Evolutionary conservation across 1,140 invertebrate genomes (phyloP), one percentile per base, ranked within the genome.

Genomic region (Pogonognathellus flavescens): DNA sequence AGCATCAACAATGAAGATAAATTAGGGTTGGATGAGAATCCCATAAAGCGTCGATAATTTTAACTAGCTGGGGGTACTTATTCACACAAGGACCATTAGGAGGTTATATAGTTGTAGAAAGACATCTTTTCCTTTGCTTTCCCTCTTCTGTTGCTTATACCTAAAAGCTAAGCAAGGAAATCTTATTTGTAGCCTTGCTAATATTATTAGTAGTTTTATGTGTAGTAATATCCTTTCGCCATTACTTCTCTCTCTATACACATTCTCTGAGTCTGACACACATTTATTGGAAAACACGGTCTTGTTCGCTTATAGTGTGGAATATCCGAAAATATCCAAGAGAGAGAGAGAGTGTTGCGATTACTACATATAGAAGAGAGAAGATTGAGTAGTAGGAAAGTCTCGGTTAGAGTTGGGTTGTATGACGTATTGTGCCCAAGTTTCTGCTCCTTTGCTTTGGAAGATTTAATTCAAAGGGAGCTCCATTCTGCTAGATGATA

Each of bases 401-500:
- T 8, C 7, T 53, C 18, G n/a, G 22, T 3, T 5, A 20, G 60
- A 66, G 14, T 10, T 25, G 8, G 4, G 20, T 66, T 25, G 62
- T 11, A 22, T 62, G 18, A 41, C 16, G 31, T 31, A 72, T 72
- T 76, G 53, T 57, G 11, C 53, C 11, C 53, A 57, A 57, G 11
- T 57, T 57, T 57, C 22, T 50, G 41, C 25, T 66, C 62, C 25
- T 76, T 18, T 76, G 70, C 70, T 76, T 76, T 76, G 70, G 31
- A n/a, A 66, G 62, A 66, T 50, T 49, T 76, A 76, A 49, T 76
- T 76, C 70, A 76, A 76, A 76, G 70, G 70, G 41, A 76, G 41
- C 22, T 76, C 14, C 31, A 76, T 76, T 76, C 22, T 76, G 18
- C 22, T 76, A 76, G 59, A 83, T 66, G 82, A 83, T 83, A 83